Evolutionary conservation across 92 coral and sea anemone species (phyloP), one percentile per base, ranked within the genome.

Genomic region (Porites divaricata): DNA sequence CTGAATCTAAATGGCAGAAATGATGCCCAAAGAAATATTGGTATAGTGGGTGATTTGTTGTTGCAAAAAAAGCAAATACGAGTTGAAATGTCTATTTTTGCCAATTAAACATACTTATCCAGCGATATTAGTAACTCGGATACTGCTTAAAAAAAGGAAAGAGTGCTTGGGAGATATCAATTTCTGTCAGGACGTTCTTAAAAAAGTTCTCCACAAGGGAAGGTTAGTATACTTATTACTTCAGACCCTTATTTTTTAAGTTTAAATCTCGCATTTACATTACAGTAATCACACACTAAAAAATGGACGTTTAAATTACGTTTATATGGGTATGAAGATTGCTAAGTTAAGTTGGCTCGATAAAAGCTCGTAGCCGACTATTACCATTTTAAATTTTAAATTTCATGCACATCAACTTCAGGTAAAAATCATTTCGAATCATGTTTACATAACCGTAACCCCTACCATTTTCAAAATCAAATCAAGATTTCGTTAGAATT

Each of bases 21-120:
- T 58, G 15, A 9, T n/a, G 15, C 11, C 69, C 9, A 50, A n/a
- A 14, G 9, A 66, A 76, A 19, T 76, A 21, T 58, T 58, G 52
- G 80, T 16, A 62, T 24, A 76, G 35, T 11, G 35, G 68, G 67
- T 25, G 53, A 67, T 51, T 78, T 78, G 72, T 78, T 78, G 23
- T 8, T 48, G 48, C 73, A 64, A 63, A 63, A 49, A 49, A 66
- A 14, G 73, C 66, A 78, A 78, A 78, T 17, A 78, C 20, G 9
- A 78, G 52, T 14, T 49, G 49, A 50, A 66, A 52, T 35, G 72
- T 21, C 83, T 23, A 14, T 78, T 78, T 64, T 66, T 10, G 1
- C 9, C 26, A 9, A 23, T 49, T 63, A 7, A 23, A 78, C 72
- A 64, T 78, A 23, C 72, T 65, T 65, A 64, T 14, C 73, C 13